A percentile compares a stretch with the other conserved stretches of the same genome.
Conservation (phyloP, 2,888 invertebrate genomes). For the Hirtodrosophila confusa region DNA sequence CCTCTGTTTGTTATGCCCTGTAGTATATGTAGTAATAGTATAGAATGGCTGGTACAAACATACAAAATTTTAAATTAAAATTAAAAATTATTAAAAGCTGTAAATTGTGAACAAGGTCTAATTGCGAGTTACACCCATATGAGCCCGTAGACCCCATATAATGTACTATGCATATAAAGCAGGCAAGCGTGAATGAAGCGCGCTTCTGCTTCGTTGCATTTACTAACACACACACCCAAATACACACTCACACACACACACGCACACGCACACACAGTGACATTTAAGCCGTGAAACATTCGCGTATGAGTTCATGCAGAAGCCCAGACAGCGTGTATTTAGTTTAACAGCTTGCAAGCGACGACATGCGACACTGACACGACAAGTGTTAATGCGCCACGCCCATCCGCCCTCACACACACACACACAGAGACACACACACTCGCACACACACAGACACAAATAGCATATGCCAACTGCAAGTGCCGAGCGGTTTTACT, state of each 20-base stretch:
- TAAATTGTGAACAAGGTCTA: conserved; percentile 54
- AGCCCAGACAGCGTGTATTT: conserved; percentile 74
- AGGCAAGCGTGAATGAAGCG: conserved; percentile 49
- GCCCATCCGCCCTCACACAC: conserved; percentile 36
- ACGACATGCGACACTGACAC: conserved; percentile 77
- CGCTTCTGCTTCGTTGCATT: conserved; percentile 50
- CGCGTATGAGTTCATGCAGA: conserved; percentile 65
- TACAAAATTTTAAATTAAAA: conserved; percentile 8
- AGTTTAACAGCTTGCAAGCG: conserved; percentile 74
- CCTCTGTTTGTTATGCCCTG: not conserved
- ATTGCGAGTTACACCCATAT: conserved; percentile 50
- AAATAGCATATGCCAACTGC: conserved; percentile 27
- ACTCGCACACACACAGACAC: conserved; percentile 3
- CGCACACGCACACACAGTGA: conserved; percentile 4
- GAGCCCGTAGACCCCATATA: conserved; percentile 20
- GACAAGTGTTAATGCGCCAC: conserved; percentile 77
- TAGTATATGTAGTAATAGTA: not conserved
- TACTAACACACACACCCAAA: conserved; percentile 26
- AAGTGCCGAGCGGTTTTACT: conserved; percentile 54
- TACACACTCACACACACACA: conserved; percentile 1
- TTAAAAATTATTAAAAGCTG: conserved; percentile 22
- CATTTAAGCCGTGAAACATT: conserved; percentile 47
- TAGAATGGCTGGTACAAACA: not conserved
- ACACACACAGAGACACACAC: conserved; percentile 16
- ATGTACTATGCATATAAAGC: conserved; percentile 41